Evolutionary conservation across 2,888 invertebrate species (phyloP), one percentile per base, ranked within the genome.

Genomic region (Acronicta leporina): DNA sequence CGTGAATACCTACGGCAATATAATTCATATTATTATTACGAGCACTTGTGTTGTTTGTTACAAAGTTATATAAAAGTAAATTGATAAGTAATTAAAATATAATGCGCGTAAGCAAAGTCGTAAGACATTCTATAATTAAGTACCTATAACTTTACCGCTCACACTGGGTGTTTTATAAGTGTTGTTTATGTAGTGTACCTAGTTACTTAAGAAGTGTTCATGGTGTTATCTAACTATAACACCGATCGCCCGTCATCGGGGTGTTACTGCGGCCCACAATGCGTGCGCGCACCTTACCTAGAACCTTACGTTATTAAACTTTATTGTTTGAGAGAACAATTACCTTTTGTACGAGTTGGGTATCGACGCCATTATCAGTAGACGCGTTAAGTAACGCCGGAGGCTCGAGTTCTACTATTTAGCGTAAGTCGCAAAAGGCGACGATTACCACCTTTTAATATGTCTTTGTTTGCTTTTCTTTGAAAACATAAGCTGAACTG

Each of bases 301-400:
- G 92, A 92, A 92, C 85, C 87, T 89, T 88, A 85, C 89, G 86
- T 90, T 91, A 90, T 89, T 88, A 87, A 87, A 87, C 90, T 89
- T 92, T 88, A 93, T 94, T 92, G 92, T 93, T 92, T 88, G 81
- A 89, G 89, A 91, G 92, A 94, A 94, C 94, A 94, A 94, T 94
- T 91, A 92, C 92, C 93, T 90, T 93, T 94, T 94, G 93, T 94
- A 90, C 83, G 83, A 85, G 86, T 84, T 86, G 80, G 85, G 84
- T 89, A 90, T 90, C 88, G 90, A 83, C 79, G 80, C 83, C 87
- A 87, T 91, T 91, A 92, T 91, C 91, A 88, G 88, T 87, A 87
- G 85, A 87, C 84, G 87, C 85, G 84, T 91, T 92, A 89, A 86
- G 85, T 91, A 91, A 90, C 89, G 83, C 79, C 76, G 76, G 77